phyloP scores from a whole-genome alignment of 2,888 invertebrate species.

The Scelioninae gen. 1 region DNA sequence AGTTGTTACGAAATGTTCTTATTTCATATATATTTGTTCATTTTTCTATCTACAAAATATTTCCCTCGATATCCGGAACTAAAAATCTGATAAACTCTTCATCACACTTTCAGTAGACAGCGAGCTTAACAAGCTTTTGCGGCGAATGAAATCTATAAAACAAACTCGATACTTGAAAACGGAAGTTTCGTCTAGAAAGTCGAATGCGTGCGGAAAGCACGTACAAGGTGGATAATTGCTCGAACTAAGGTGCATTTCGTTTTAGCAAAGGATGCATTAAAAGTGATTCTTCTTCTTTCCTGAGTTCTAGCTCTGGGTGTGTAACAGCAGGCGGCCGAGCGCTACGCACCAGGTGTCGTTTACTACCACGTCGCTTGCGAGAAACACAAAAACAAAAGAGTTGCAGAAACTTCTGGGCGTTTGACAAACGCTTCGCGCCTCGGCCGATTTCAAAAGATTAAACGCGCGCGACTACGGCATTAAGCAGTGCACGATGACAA shows the following conservation, averaged over 20 bases:
- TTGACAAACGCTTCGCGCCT: slow-evolving; percentile 58
- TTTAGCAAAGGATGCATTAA: slow-evolving; percentile 50
- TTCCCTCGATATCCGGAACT: too few relatives aligned
- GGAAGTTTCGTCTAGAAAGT: background rate
- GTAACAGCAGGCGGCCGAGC: slow-evolving; percentile 58
- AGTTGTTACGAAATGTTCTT: too few relatives aligned
- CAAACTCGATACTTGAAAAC: slow-evolving; percentile 4
- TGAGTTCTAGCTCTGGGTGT: slow-evolving; percentile 1
- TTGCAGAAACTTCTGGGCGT: slow-evolving; percentile 38
- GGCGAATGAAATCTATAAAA: background rate
- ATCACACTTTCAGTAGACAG: too few relatives aligned
- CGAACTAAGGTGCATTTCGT: slow-evolving; percentile 40
- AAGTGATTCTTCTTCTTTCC: slow-evolving; percentile 42
- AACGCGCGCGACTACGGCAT: slow-evolving; percentile 49
- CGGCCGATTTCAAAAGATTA: slow-evolving; percentile 62
- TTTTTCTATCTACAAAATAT: too few relatives aligned
- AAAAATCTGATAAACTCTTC: too few relatives aligned
- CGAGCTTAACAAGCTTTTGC: background rate
- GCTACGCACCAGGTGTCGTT: slow-evolving; percentile 60
- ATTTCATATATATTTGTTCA: too few relatives aligned
- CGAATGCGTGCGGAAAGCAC: slow-evolving; percentile 14
- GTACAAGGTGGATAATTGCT: slow-evolving; percentile 39
- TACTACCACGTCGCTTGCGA: slow-evolving; percentile 50
- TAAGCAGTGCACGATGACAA: slow-evolving; percentile 54
- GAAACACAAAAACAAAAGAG: slow-evolving; percentile 53